phyloP scores from a whole-genome alignment of 2,113 vertebrate species.

The Serilophus lunatus region DNA sequence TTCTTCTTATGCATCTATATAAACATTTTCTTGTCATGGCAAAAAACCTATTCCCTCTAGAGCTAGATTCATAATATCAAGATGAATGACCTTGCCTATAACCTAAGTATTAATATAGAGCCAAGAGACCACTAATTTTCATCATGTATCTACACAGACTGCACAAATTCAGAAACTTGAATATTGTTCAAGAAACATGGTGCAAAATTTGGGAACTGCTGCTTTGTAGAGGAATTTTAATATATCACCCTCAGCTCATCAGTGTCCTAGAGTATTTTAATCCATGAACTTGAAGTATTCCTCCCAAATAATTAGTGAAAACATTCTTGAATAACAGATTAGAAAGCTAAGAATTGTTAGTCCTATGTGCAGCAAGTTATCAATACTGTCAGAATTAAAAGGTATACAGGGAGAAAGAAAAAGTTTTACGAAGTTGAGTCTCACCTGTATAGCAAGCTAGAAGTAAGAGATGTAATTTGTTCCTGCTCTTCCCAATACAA shows the following conservation, averaged over 20 bases:
- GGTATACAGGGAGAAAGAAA: not conserved
- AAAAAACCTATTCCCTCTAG: not conserved
- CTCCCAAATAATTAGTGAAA: not conserved
- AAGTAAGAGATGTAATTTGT: not conserved
- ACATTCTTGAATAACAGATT: not conserved
- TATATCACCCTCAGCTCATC: not conserved
- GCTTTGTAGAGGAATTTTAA: not conserved
- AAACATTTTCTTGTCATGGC: not conserved
- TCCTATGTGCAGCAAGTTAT: not conserved
- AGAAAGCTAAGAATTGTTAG: not conserved
- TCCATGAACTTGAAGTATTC: not conserved
- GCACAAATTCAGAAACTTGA: not conserved
- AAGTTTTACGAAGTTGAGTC: not conserved
- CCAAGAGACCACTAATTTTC: not conserved
- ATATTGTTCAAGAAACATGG: not conserved
- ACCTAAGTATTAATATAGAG: not conserved
- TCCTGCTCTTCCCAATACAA: not conserved
- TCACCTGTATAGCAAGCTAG: not conserved
- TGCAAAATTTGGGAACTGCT: not conserved
- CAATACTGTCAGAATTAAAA: not conserved
- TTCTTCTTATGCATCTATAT: rapidly evolving
- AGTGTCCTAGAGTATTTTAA: not conserved
- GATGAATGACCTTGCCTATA: not conserved
- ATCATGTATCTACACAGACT: not conserved
- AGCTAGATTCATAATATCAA: not conserved